phyloP scores from a whole-genome alignment of 2,888 invertebrate genomes.

The Melangyna quadrimaculata region DNA sequence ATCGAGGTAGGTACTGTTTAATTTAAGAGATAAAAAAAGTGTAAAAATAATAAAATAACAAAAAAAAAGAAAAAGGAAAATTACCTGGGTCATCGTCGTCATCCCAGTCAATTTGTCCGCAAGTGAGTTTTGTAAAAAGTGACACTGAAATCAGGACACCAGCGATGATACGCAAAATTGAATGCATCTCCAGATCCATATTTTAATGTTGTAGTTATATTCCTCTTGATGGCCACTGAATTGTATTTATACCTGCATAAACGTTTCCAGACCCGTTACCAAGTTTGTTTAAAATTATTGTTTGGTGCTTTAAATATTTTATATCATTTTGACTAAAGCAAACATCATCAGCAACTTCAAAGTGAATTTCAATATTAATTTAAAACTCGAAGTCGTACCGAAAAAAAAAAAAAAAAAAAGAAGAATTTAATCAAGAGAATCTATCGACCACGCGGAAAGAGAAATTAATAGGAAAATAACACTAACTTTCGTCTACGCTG shows the following conservation, averaged over 20 bases:
- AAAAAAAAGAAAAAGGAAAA: slow-evolving; percentile 67
- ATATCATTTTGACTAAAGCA: background rate
- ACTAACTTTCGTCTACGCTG: background rate
- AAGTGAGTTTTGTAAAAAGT: slow-evolving; percentile 78
- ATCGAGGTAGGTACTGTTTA: background rate
- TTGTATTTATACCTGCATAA: slow-evolving; percentile 35
- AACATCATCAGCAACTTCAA: background rate
- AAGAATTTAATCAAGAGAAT: background rate
- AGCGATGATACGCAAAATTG: slow-evolving; percentile 74
- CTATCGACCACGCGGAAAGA: background rate
- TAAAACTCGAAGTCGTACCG: too few relatives aligned
- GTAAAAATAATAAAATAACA: background rate
- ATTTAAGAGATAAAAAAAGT: background rate
- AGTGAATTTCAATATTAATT: background rate
- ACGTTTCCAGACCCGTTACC: background rate
- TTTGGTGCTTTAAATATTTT: background rate
- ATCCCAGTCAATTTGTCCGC: slow-evolving; percentile 81
- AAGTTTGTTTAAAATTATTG: background rate
- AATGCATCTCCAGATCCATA: slow-evolving; percentile 73
- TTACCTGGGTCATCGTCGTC: slow-evolving; percentile 82
- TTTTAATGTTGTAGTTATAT: slow-evolving; percentile 19
- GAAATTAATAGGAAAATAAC: background rate
- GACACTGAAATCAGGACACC: slow-evolving; percentile 76
- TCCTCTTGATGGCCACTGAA: slow-evolving; percentile 15
- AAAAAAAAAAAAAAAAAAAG: background rate